phyloP scores from a whole-genome alignment of 2,888 invertebrate species.

The Temnothorax unifasciatus region DNA sequence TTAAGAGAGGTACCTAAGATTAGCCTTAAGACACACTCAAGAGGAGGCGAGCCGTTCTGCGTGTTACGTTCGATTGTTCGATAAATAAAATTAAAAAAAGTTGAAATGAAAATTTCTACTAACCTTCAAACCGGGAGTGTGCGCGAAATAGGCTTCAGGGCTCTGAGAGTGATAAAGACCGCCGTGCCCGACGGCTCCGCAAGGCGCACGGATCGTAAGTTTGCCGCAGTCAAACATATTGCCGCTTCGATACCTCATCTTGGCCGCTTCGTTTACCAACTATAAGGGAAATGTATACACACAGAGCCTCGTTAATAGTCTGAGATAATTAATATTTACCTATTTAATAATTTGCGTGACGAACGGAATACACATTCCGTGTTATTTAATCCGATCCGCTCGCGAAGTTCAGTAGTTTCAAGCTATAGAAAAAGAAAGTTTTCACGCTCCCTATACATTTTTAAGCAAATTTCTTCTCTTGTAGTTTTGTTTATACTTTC shows the following conservation, averaged over 20 bases:
- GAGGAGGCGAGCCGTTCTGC: not conserved
- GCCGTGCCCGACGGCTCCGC: conserved; percentile 99
- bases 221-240: conserved; percentile 95
- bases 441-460: not conserved
- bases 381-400: not conserved
- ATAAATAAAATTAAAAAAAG: not conserved
- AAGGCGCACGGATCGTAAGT: conserved; percentile 96
- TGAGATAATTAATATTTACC: not conserved
- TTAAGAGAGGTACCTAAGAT: not conserved
- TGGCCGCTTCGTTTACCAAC: conserved; percentile 97
- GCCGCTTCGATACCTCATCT: conserved; percentile 97
- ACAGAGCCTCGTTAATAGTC: not conserved
- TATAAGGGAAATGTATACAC: conserved; percentile 79
- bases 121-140: conserved; percentile 97
- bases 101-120: not conserved
- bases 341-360: not conserved
- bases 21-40: not conserved
- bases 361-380: not conserved
- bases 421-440: not conserved
- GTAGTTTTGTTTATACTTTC: not conserved
- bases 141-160: conserved; percentile 98
- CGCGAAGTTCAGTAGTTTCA: not conserved
- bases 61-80: not conserved
- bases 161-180: conserved; percentile 99
- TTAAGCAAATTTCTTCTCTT: not conserved